Conservation (phyloP, 1,140 invertebrate species). For the Drosophila auraria region DNA sequence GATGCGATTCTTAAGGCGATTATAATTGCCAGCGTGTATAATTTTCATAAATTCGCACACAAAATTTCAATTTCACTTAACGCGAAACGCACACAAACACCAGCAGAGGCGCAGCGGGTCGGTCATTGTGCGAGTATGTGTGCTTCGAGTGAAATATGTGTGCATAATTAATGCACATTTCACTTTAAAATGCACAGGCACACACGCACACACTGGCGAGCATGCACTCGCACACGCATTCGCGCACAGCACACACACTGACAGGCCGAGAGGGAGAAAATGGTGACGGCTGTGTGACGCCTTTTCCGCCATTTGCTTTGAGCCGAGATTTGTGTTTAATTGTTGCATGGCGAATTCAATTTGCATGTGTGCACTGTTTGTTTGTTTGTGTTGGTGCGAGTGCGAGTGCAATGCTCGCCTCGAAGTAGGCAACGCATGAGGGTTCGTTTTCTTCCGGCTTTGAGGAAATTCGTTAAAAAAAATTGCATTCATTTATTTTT, state of each 20-base stretch:
- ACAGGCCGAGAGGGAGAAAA: constrained; percentile 43
- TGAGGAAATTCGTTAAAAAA: not conserved
- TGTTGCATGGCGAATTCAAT: constrained; percentile 78
- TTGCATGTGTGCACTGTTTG: constrained; percentile 45
- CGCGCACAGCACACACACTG: constrained; percentile 32
- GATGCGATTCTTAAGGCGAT: constrained; percentile 35
- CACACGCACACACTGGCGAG: constrained; percentile 28
- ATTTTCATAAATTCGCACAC: constrained; percentile 37
- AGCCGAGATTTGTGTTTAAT: constrained; percentile 84
- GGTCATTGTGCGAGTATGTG: constrained; percentile 30
- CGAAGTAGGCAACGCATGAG: constrained; percentile 47
- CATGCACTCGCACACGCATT: constrained; percentile 42
- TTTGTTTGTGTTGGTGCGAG: constrained; percentile 24
- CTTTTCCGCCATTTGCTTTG: constrained; percentile 66
- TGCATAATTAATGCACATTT: constrained; percentile 82
- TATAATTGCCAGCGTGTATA: constrained; percentile 22
- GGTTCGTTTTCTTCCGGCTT: not conserved
- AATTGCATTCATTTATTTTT: not conserved
- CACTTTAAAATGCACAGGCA: constrained; percentile 80
- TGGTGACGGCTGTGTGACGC: constrained; percentile 65
- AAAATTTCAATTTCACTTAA: constrained; percentile 73
- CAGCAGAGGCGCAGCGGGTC: constrained; percentile 6
- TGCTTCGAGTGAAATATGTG: constrained; percentile 50
- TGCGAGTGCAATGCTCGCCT: constrained; percentile 49
- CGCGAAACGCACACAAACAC: constrained; percentile 34